Base-by-base conservation (phyloP, 2,113 vertebrate species). In the Engraulis encrasicolus region DNA sequence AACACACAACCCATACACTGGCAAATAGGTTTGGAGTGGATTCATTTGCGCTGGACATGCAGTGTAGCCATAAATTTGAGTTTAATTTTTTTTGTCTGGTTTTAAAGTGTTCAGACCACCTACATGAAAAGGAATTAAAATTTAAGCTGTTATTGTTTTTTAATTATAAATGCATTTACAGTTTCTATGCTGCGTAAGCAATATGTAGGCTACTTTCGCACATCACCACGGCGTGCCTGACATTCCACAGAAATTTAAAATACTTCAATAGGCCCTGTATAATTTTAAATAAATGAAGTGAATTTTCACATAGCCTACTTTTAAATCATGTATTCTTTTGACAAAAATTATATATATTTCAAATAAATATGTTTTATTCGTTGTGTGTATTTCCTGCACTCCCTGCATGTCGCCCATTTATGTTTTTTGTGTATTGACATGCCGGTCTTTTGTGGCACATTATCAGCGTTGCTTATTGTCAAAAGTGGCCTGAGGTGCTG, bases 391-490 rank as follows among this genome's bases (percentile, higher is more conserved):
- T n/a, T 27, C 20, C 11, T 7, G n/a, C n/a, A 23, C 58, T 74
- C 27, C 27, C 66, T 34, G 1, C 27, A 34, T 74, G 66, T 74
- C 31, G 31, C 11, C 66, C 66, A 74, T 74, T 74, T 74, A 34
- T 74, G 66, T 74, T 74, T n/a, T 74, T 74, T 74, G 66, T 74
- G 66, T 74, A 74, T 74, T 74, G 66, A 74, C 66, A 74, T 74
- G 27, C 66, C 50, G 48, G 45, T 86, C 79, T 78, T 83, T 78
- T 74, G 52, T 71, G 79, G n/a, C 27, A 50, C 78, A 86, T 86
- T 78, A 82, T 81, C 54, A 86, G 31, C 48, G 78, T 84, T 80
- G 19, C 78, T 80, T 80, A 61, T 78, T 86, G 79, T 81, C 50
- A 74, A 74, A 74, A 74, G 71, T 82, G 71, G 52, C 66, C 77